Percentiles rank a stretch among this genome's conserved stretches.
Evolutionary conservation across 2,888 invertebrate genomes (phyloP).

Genomic region (Flexamia atlantica): DNA sequence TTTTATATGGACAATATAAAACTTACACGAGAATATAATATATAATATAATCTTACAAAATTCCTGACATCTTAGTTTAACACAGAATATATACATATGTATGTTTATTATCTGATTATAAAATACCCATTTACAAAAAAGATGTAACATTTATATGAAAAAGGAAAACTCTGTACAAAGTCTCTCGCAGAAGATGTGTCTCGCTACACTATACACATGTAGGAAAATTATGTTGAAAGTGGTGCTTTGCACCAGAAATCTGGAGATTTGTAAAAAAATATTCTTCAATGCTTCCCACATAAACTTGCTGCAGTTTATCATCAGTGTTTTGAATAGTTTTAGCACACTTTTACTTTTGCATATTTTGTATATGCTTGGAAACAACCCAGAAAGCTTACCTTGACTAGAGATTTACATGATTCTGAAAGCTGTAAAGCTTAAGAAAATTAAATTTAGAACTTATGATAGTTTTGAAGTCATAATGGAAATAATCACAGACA

Average conservation of each 20-base stretch:
- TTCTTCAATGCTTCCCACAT: constrained; percentile 36
- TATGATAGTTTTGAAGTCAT: too few species aligned
- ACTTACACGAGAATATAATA: too few species aligned
- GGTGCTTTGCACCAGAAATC: constrained; percentile 25
- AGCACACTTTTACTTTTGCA: not conserved
- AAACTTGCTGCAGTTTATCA: not conserved
- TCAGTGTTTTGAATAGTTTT: constrained; percentile 14
- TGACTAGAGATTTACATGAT: too few species aligned
- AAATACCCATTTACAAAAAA: constrained; percentile 59
- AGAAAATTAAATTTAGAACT: too few species aligned
- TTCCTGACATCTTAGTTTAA: constrained; percentile 43
- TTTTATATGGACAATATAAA: too few species aligned
- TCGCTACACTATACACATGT: constrained; percentile 51
- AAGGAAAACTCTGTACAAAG: constrained; percentile 48
- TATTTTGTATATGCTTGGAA: too few species aligned
- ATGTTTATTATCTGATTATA: constrained; percentile 48
- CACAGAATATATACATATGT: constrained; percentile 52
- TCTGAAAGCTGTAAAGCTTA: too few species aligned
- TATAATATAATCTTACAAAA: constrained; percentile 11
- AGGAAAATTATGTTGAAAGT: constrained; percentile 32
- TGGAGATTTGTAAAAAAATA: constrained; percentile 52
- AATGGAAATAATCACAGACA: too few species aligned
- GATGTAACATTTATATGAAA: constrained; percentile 52
- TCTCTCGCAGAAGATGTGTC: constrained; percentile 16
- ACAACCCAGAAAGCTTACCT: too few species aligned